phyloP scores from a whole-genome alignment of 2,888 invertebrate species.

The Thereva nobilitata region DNA sequence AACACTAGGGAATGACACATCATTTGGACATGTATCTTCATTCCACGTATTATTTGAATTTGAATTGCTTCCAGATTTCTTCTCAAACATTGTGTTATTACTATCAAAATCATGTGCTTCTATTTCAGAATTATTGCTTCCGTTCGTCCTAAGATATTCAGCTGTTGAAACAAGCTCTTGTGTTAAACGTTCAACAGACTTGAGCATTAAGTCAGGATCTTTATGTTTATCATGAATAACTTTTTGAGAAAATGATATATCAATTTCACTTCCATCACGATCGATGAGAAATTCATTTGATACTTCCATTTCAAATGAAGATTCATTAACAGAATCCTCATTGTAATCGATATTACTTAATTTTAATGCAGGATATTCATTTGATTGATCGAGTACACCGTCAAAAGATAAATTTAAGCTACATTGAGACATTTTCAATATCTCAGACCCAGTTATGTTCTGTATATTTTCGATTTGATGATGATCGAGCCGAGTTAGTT shows the following conservation, averaged over 20 bases:
- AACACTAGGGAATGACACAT: slow-evolving; percentile 79
- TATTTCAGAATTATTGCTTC: slow-evolving; percentile 41
- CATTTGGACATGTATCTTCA: slow-evolving; percentile 77
- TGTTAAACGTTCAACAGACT: slow-evolving; percentile 68
- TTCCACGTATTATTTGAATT: slow-evolving; percentile 72
- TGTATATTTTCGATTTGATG: slow-evolving; percentile 43
- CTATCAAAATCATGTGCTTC: slow-evolving; percentile 41
- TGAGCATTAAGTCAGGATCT: slow-evolving; percentile 71
- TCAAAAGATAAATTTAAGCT: slow-evolving; percentile 51
- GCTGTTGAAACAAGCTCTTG: slow-evolving; percentile 69
- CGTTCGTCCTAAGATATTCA: slow-evolving; percentile 63
- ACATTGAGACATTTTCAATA: slow-evolving; percentile 40
- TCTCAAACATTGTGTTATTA: slow-evolving; percentile 37
- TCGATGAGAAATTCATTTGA: slow-evolving; percentile 59
- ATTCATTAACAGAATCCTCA: slow-evolving; percentile 57
- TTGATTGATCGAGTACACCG: slow-evolving; percentile 51
- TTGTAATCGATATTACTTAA: slow-evolving; percentile 51
- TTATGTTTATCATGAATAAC: slow-evolving; percentile 57
- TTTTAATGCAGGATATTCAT: slow-evolving; percentile 60
- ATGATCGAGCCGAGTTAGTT: slow-evolving; percentile 46
- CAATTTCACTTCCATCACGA: slow-evolving; percentile 47
- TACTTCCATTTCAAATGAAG: slow-evolving; percentile 58
- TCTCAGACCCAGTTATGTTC: slow-evolving; percentile 46
- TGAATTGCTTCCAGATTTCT: slow-evolving; percentile 35
- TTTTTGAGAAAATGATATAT: slow-evolving; percentile 43